Evolutionary conservation across 2,797 vertebrate genomes (phyloP).

Genomic region (Paratrypauchen microcephalus): DNA sequence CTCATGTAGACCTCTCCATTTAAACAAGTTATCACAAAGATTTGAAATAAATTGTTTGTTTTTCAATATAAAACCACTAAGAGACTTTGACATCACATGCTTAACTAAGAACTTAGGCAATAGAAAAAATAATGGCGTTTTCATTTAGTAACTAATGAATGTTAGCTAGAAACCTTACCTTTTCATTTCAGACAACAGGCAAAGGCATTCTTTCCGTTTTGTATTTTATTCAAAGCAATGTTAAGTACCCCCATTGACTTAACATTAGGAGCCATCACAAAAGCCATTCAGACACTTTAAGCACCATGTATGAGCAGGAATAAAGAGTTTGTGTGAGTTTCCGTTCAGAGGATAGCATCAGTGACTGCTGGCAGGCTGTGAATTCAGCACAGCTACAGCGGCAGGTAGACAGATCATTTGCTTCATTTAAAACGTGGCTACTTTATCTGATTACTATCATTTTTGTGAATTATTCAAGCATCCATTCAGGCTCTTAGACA

Average conservation of each 20-base stretch:
- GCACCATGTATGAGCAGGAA: background rate
- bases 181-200: background rate
- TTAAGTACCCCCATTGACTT: background rate
- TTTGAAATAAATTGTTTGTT: background rate
- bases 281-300: background rate
- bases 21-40: background rate
- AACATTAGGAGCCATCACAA: background rate
- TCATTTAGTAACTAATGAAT: background rate
- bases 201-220: background rate
- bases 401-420: conserved; percentile 27
- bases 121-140: background rate
- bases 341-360: background rate
- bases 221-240: conserved; percentile 14
- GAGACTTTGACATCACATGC: background rate
- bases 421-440: conserved; percentile 18
- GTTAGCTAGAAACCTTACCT: background rate
- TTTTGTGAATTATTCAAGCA: conserved; percentile 19
- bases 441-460: conserved; percentile 26
- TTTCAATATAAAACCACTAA: background rate
- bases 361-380: conserved; percentile 24
- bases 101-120: background rate
- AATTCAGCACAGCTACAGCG: conserved; percentile 17
- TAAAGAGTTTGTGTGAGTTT: conserved; percentile 7
- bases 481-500: conserved; percentile 6
- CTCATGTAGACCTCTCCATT: background rate